Conservation (phyloP, 2,888 invertebrate genomes). For the Operophtera brumata region DNA sequence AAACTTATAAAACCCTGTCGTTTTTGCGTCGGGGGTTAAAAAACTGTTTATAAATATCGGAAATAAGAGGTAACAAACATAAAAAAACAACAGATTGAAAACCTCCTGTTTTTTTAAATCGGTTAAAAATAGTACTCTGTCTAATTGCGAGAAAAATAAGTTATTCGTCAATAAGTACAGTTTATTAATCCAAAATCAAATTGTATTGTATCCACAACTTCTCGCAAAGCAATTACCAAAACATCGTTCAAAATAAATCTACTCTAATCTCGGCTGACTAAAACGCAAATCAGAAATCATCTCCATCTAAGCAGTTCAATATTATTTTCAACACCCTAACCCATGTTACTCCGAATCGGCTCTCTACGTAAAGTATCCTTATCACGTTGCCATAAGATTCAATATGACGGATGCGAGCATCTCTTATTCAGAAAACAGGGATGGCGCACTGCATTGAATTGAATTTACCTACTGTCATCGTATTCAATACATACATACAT, state of each 20-base stretch:
- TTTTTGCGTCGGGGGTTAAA: too few species aligned
- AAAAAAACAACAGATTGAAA: too few species aligned
- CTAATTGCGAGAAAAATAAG: too few species aligned
- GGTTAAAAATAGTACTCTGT: too few species aligned
- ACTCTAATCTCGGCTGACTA: slow-evolving; percentile 28
- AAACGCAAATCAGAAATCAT: slow-evolving; percentile 37
- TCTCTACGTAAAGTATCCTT: neutral
- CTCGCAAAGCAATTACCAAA: slow-evolving; percentile 26
- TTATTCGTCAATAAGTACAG: neutral
- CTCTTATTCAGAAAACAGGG: neutral
- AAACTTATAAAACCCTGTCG: too few species aligned
- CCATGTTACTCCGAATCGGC: neutral
- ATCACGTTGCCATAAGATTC: neutral
- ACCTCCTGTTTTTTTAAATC: too few species aligned
- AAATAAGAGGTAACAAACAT: too few species aligned
- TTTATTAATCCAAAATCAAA: slow-evolving; percentile 4
- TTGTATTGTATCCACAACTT: slow-evolving; percentile 17
- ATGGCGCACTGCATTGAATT: neutral
- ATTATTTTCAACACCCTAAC: slow-evolving; percentile 31
- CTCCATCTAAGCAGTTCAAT: slow-evolving; percentile 26
- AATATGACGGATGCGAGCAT: neutral
- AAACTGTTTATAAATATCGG: too few species aligned
- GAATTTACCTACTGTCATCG: too few species aligned
- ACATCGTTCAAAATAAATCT: slow-evolving; percentile 32
- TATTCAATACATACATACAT: too few species aligned